These are phyloP conservation scores for Cylas formicarius DNA, from an alignment of 1,140 invertebrate genomes.

Conservation along the genomic window DNA sequence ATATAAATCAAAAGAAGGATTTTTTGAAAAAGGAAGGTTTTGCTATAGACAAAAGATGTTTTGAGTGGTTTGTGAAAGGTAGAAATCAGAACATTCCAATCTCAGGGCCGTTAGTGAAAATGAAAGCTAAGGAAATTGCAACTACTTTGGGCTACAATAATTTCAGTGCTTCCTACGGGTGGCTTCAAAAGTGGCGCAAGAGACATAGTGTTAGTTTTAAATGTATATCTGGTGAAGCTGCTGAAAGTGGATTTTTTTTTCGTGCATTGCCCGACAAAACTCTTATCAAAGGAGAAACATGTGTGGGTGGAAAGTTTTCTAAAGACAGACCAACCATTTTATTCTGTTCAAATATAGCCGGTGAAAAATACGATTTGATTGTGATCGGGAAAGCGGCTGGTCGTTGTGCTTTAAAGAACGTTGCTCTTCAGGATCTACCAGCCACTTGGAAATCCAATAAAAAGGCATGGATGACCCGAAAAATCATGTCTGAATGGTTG, in stretches of 20 bases:
- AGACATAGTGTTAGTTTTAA: slow-evolving; percentile 31
- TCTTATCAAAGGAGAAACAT: slow-evolving; percentile 22
- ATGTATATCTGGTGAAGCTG: slow-evolving; percentile 35
- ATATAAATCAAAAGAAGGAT: slow-evolving; percentile 10
- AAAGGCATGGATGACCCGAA: slow-evolving; percentile 26
- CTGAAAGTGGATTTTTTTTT: slow-evolving; percentile 24
- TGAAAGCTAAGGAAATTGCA: slow-evolving; percentile 36
- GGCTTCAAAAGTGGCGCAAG: slow-evolving; percentile 39
- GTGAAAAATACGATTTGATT: slow-evolving; percentile 33
- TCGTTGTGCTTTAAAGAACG: slow-evolving; percentile 18
- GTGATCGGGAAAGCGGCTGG: slow-evolving; percentile 17
- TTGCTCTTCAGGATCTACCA: slow-evolving; percentile 16
- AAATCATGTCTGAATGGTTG: slow-evolving; percentile 30
- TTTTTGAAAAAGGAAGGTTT: slow-evolving; percentile 12
- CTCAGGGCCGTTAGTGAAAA: slow-evolving; percentile 31
- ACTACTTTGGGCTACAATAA: slow-evolving; percentile 28
- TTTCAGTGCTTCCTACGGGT: slow-evolving; percentile 40
- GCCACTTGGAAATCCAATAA: slow-evolving; percentile 20
- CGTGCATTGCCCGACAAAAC: slow-evolving; percentile 24
- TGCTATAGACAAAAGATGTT: slow-evolving; percentile 19
- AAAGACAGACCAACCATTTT: slow-evolving; percentile 44
- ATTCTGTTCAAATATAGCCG: slow-evolving; percentile 37
- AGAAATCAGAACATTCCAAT: slow-evolving; percentile 35
- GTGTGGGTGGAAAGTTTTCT: slow-evolving; percentile 39
- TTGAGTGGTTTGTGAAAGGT: slow-evolving; percentile 35